phyloP scores from a whole-genome alignment of 2,888 invertebrate genomes.

The Melipona bicolor region DNA sequence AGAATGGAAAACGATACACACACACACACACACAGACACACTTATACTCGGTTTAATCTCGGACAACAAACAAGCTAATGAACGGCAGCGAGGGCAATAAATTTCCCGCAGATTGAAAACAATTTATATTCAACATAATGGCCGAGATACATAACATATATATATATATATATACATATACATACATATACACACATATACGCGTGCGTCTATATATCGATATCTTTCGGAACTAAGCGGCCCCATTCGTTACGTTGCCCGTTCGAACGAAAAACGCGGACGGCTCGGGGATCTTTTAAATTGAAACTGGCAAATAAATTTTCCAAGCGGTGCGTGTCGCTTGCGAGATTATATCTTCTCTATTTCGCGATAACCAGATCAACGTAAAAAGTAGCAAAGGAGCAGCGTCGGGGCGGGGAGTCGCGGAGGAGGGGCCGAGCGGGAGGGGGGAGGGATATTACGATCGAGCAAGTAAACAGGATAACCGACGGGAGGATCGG shows the following conservation, averaged over 20 bases:
- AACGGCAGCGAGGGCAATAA: slow-evolving; percentile 40
- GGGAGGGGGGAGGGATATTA: not conserved
- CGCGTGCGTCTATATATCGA: not conserved
- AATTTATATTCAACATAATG: slow-evolving; percentile 36
- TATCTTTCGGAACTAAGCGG: slow-evolving; percentile 22
- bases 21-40: too few species aligned
- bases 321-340: not conserved
- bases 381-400: slow-evolving; percentile 3
- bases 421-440: too few species aligned
- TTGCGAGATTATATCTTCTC: slow-evolving; percentile 21
- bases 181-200: too few species aligned
- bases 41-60: not conserved
- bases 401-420: not conserved
- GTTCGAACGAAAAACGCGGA: not conserved
- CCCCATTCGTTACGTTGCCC: not conserved
- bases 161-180: not conserved
- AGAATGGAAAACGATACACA: not conserved
- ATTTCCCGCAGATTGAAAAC: slow-evolving; percentile 12
- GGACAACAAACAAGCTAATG: slow-evolving; percentile 31
- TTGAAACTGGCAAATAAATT: slow-evolving; percentile 15
- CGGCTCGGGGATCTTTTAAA: not conserved
- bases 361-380: slow-evolving; percentile 45
- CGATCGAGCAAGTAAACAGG: slow-evolving; percentile 24
- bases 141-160: not conserved
- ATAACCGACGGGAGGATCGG: slow-evolving; percentile 17